Evolutionary conservation across 2,888 invertebrate species (phyloP).

Genomic region (Mongoloraphidia duomilia): DNA sequence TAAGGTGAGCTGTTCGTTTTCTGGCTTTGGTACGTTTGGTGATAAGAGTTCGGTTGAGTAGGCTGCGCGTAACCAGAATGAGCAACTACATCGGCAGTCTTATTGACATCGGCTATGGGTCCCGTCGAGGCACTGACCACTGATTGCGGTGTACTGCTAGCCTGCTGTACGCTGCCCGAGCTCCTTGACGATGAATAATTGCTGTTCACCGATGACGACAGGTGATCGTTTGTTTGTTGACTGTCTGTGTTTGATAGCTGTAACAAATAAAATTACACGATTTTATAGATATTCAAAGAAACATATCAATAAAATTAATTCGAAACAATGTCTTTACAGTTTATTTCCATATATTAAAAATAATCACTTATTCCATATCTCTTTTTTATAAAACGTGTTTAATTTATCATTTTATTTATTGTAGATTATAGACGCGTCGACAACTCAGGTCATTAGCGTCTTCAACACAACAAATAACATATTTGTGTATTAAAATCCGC

Average conservation of each 20-base stretch:
- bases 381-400: neutral
- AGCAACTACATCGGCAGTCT: constrained; percentile 8
- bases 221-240: constrained; percentile 11
- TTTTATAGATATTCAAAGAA: too few relatives aligned
- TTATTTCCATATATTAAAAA: neutral
- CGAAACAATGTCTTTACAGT: too few relatives aligned
- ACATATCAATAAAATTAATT: too few relatives aligned
- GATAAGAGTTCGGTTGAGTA: constrained; percentile 9
- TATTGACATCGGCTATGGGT: constrained; percentile 13
- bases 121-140: too few relatives aligned
- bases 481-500: too few relatives aligned
- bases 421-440: too few relatives aligned
- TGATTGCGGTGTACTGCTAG: constrained; percentile 18
- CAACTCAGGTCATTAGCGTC: too few relatives aligned
- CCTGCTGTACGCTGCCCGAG: constrained; percentile 21
- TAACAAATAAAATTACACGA: constrained; percentile 8
- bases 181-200: constrained; percentile 27
- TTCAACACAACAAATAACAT: too few relatives aligned
- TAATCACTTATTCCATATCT: neutral
- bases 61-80: constrained; percentile 9
- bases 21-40: constrained; percentile 23
- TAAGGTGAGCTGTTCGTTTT: constrained; percentile 27
- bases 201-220: constrained; percentile 24
- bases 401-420: too few relatives aligned
- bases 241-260: constrained; percentile 28